Conservation (phyloP, 2,113 vertebrate species). For the Parus major region DNA sequence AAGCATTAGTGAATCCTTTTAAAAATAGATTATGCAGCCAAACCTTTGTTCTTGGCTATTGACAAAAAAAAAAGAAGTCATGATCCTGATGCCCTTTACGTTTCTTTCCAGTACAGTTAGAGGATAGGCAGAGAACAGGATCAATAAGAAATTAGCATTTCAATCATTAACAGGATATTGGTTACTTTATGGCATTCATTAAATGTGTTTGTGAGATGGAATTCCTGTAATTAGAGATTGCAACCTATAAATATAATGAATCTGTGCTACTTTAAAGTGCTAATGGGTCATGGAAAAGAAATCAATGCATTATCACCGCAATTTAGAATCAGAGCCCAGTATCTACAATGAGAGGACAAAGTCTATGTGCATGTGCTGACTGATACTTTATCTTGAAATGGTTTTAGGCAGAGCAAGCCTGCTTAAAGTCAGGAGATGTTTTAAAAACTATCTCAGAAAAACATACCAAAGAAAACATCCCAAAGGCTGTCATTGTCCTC, state of each 20-base stretch:
- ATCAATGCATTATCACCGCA: neutral
- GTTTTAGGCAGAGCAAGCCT: neutral
- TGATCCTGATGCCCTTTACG: neutral
- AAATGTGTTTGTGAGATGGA: neutral
- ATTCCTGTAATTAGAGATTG: constrained; percentile 14
- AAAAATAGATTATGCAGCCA: neutral
- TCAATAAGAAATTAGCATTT: constrained; percentile 52
- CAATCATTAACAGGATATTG: constrained; percentile 40
- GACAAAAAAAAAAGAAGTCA: neutral
- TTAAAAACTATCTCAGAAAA: neutral
- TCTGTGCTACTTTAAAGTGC: neutral
- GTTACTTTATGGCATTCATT: constrained; percentile 25
- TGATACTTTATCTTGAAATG: neutral
- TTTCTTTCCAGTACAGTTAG: neutral
- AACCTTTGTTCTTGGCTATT: neutral
- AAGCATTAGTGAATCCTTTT: neutral
- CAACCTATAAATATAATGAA: constrained; percentile 14
- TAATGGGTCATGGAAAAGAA: neutral
- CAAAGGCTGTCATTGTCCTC: neutral
- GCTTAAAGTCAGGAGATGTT: neutral
- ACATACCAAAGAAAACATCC: neutral
- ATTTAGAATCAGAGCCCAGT: neutral
- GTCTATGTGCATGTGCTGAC: neutral
- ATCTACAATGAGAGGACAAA: neutral
- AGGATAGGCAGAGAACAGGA: neutral